Evolutionary conservation across 2,113 vertebrate species (phyloP).

Genomic region (Lampris incognitus): DNA sequence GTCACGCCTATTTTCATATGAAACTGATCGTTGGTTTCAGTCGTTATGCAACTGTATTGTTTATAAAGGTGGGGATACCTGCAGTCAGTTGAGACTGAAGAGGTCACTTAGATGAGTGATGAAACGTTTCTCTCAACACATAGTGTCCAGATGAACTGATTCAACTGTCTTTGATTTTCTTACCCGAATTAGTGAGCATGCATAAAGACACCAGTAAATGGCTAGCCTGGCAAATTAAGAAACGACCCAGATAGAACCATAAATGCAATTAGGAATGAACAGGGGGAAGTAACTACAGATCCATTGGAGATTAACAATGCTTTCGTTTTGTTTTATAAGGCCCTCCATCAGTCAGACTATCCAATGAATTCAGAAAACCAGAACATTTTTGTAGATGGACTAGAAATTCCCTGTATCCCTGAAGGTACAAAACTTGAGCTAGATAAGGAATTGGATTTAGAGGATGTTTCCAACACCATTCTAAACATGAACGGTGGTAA

Average conservation of each 20-base stretch:
- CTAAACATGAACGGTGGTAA: background rate
- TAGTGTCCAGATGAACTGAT: too few relatives aligned
- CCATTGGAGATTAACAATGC: background rate
- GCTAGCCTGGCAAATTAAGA: background rate
- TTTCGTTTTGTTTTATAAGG: background rate
- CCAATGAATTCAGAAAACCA: background rate
- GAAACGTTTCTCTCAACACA: too few relatives aligned
- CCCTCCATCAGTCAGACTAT: background rate
- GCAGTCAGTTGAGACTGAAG: too few relatives aligned
- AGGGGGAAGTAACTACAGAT: background rate
- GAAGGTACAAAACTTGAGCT: background rate
- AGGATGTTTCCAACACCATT: background rate
- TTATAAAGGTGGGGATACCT: too few relatives aligned
- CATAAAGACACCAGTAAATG: background rate
- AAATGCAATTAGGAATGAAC: background rate
- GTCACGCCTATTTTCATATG: too few relatives aligned
- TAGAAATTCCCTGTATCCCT: background rate
- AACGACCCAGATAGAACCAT: background rate
- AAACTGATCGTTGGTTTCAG: too few relatives aligned
- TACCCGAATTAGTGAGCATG: too few relatives aligned
- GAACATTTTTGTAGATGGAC: background rate
- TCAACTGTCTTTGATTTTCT: too few relatives aligned
- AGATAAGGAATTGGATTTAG: background rate
- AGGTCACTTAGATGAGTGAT: too few relatives aligned
- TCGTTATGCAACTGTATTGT: too few relatives aligned